phyloP scores from a whole-genome alignment of 2,888 invertebrate genomes.

The Orthosia gracilis region DNA sequence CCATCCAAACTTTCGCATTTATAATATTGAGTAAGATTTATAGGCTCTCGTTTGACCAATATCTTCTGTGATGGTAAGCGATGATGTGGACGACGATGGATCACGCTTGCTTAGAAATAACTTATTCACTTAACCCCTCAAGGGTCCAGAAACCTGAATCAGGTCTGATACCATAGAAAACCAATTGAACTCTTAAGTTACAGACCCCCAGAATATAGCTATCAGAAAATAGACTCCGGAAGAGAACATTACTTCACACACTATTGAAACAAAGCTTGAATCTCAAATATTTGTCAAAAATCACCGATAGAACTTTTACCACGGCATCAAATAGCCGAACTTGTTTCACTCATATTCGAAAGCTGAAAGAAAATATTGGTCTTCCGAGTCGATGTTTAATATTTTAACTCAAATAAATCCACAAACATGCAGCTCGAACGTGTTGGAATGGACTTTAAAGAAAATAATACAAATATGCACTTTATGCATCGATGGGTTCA shows the following conservation, averaged over 20 bases:
- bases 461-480: constrained; percentile 10
- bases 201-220: not conserved
- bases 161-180: too few relatives aligned
- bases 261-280: not conserved
- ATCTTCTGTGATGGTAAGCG: too few relatives aligned
- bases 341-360: constrained; percentile 25
- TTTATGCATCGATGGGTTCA: not conserved
- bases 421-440: constrained; percentile 16
- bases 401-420: constrained; percentile 39
- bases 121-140: not conserved
- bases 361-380: constrained; percentile 36
- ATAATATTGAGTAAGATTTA: too few relatives aligned
- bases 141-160: too few relatives aligned
- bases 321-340: not conserved
- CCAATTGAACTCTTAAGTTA: not conserved
- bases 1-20: too few relatives aligned
- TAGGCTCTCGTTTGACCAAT: too few relatives aligned
- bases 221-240: not conserved
- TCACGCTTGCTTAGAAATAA: not conserved
- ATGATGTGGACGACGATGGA: too few relatives aligned
- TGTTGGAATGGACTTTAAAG: constrained; percentile 1
- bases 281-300: constrained; percentile 15
- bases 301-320: constrained; percentile 1
- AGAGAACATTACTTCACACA: too few relatives aligned
- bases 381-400: constrained; percentile 43